Evolutionary conservation across 2,888 invertebrate genomes (phyloP), one percentile per base, ranked within the genome.

Genomic region (Crocallis elinguaria): DNA sequence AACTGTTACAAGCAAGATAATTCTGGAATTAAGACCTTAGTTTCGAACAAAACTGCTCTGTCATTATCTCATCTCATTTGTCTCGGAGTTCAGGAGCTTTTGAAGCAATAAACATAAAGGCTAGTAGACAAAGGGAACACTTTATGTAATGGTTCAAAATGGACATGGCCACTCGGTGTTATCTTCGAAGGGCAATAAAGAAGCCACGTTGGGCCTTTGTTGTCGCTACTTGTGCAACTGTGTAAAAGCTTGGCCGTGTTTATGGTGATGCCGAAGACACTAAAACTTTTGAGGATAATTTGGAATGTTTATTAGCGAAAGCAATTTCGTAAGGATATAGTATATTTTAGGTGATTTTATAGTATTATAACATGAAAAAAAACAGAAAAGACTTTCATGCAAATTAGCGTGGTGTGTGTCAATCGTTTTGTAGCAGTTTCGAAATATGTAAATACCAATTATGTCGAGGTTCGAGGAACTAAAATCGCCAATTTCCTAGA

Each of bases 121-220:
- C 57, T 57, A 59, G 54, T 54, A 63, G 65, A 75, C 75, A 86
- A 86, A 87, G 82, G 69, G 71, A 76, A 78, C 81, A 83, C 80
- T 85, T 53, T 54, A 49, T 60, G 82, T 85, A 87, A 88, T 87
- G 87, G 85, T 71, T 77, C 67, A 75, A 77, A 82, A 81, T 71
- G 79, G 84, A 83, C 79, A 68, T 66, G 68, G 74, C 71, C 69
- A 72, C 61, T 64, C 53, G 21, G 45, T 73, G 75, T 84, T 88
- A 88, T 88, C 88, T 79, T 67, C 69, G 67, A 76, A 75, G 71
- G 74, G 80, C 74, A 80, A 84, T 88, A 87, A 88, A 88, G 79
- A 84, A 81, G 78, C 82, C 81, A 79, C 80, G 74, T 67, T 67
- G 65, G 61, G 65, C 66, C 72, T 81, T 81, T 84, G 79, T 79